phyloP scores from a whole-genome alignment of 1,140 invertebrate genomes.

The Rhyzopertha dominica region DNA sequence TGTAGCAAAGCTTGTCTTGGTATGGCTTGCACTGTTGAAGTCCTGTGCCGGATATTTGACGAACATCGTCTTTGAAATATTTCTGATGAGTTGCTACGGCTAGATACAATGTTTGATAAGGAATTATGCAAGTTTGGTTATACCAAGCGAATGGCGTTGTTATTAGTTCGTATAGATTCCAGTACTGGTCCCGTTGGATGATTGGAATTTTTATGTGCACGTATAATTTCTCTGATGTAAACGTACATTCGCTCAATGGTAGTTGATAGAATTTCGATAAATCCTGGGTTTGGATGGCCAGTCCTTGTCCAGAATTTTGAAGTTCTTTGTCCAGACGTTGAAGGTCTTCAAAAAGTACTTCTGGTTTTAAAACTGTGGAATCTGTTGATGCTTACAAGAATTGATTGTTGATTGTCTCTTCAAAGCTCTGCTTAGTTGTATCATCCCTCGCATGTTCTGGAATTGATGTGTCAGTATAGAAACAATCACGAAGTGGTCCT shows the following conservation, averaged over 20 bases:
- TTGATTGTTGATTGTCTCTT: neutral
- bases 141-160: conserved; percentile 18
- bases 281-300: conserved; percentile 5
- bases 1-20: conserved; percentile 13
- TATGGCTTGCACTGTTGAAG: conserved; percentile 17
- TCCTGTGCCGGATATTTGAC: conserved; percentile 16
- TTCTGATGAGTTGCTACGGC: conserved; percentile 7
- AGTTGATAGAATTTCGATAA: conserved; percentile 13
- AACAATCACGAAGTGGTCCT: no score
- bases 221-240: neutral
- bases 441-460: no score
- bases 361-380: no score
- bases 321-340: neutral
- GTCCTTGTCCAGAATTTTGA: neutral
- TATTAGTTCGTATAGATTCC: conserved; percentile 16
- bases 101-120: conserved; percentile 10
- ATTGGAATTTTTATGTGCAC: conserved; percentile 15
- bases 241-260: conserved; percentile 9
- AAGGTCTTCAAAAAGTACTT: neutral
- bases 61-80: neutral
- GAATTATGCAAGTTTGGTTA: conserved; percentile 18
- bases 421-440: neutral
- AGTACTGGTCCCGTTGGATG: neutral
- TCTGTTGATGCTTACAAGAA: neutral
- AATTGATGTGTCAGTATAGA: no score